Conservation (phyloP, 2,888 invertebrate species). For the Chrysina gloriosa region DNA sequence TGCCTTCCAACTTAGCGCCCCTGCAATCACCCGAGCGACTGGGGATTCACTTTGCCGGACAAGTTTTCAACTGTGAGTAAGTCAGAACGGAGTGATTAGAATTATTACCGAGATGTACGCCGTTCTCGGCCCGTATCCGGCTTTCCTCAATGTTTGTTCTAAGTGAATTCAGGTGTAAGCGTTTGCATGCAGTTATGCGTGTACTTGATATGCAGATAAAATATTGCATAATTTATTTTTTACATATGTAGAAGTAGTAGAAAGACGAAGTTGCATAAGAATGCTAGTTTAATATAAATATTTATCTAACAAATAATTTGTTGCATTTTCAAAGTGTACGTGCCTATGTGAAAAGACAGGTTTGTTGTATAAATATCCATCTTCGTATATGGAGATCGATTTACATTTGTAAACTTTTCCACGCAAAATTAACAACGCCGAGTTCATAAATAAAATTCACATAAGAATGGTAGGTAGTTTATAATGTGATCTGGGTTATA, state of each 20-base stretch:
- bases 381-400: too few species aligned
- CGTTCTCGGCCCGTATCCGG: neutral
- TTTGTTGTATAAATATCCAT: too few species aligned
- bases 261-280: neutral
- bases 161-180: neutral
- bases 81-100: constrained; percentile 18
- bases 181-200: neutral
- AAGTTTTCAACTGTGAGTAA: constrained; percentile 23
- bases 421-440: too few species aligned
- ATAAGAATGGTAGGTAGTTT: too few species aligned
- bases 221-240: neutral
- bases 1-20: constrained; percentile 35
- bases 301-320: neutral
- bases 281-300: neutral
- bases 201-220: constrained; percentile 24
- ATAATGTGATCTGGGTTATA: too few species aligned
- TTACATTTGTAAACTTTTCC: too few species aligned
- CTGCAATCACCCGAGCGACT: constrained; percentile 9
- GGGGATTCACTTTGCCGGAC: constrained; percentile 21
- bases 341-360: neutral
- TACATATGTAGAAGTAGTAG: neutral
- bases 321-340: neutral
- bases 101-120: neutral
- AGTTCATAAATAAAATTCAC: too few species aligned
- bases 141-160: neutral